Evolutionary conservation across 1,140 invertebrate genomes (phyloP).

Genomic region (Macrotrachela quadricornifera): DNA sequence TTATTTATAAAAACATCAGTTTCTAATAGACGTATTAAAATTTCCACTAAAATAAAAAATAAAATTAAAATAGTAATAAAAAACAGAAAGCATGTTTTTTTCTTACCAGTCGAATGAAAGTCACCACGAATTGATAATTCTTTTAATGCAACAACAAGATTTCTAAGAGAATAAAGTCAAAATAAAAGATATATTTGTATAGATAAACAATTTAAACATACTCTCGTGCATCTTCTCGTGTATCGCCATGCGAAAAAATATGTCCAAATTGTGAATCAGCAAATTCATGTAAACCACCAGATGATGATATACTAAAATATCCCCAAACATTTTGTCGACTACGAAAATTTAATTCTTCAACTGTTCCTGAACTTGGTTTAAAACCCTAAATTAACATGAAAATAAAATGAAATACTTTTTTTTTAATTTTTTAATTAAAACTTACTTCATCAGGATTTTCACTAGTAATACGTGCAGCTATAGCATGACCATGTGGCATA

Average conservation of each 20-base stretch:
- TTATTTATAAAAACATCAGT: slow-evolving; percentile 70
- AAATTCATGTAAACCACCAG: slow-evolving; percentile 91
- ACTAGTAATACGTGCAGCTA: slow-evolving; percentile 90
- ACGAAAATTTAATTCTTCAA: slow-evolving; percentile 91
- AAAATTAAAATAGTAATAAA: too few relatives aligned
- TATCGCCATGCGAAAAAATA: slow-evolving; percentile 99
- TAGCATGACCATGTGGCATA: slow-evolving; percentile 82
- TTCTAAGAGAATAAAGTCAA: background rate
- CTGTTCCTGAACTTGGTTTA: slow-evolving; percentile 88
- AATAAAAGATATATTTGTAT: too few relatives aligned
- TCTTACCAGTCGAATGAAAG: slow-evolving; percentile 59
- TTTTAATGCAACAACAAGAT: slow-evolving; percentile 67
- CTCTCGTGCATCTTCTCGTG: slow-evolving; percentile 78
- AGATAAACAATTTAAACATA: too few relatives aligned
- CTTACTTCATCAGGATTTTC: slow-evolving; percentile 82
- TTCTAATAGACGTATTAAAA: slow-evolving; percentile 80
- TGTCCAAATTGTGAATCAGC: slow-evolving; percentile 99
- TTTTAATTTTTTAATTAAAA: too few relatives aligned
- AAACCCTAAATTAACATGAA: slow-evolving; percentile 39
- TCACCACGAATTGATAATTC: slow-evolving; percentile 91
- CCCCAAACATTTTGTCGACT: slow-evolving; percentile 99
- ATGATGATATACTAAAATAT: slow-evolving; percentile 91
- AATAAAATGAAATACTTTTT: too few relatives aligned
- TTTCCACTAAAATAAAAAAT: slow-evolving; percentile 46
- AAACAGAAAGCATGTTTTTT: too few relatives aligned